Base-by-base conservation (phyloP, 2,797 vertebrate species). In the Muscicapa comitata region DNA sequence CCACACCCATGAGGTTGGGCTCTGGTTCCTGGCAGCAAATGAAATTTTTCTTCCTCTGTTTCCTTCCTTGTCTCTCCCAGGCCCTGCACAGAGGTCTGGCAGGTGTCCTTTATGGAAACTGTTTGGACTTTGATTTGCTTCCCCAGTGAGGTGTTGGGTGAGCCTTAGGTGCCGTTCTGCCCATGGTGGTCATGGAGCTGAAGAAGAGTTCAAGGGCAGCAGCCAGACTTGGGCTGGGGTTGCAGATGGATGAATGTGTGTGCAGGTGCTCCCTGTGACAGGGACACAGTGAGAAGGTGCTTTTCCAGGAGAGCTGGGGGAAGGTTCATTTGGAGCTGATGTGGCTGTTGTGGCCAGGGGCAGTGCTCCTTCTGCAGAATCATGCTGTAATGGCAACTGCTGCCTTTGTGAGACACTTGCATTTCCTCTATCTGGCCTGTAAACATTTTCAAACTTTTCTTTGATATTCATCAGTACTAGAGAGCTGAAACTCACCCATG, bases 201-300 rank as follows among this genome's bases (percentile, higher is more conserved):
- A 20, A 71, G 48, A 33, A 42, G 38, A 29, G 20, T 35, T 75
- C 11, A 24, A 57, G 57, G 23, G 10, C 40, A 79, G 31, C 68
- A 73, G 35, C 29, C 0, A 0, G 31, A 24, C 11, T 11, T 21
- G 33, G 53, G 2, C 17, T 31, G 68, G 38, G 10, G 7, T 3
- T 74, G 11, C 9, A n/a, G 42, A 6, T 50, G 35, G 42, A 6
- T 50, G 35, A 21, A 13, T 18, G 3, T 54, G 42, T 2, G 2
- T 51, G 24, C 23, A 38, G 9, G 18, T 35, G 53, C 37, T 85
- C 33, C 42, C 42, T 77, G 11, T 58, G 45, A 12, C 37, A 58
- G 54, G 43, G 33, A 17, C 23, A 18, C 29, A 48, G 19, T 3
- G 40, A 66, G 43, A 59, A 33, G 48, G 13, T 66, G 28, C 19